Percentiles rank a stretch among this genome's conserved stretches.
Conservation (phyloP, 2,797 vertebrate species). For the Aphelocoma californica region DNA sequence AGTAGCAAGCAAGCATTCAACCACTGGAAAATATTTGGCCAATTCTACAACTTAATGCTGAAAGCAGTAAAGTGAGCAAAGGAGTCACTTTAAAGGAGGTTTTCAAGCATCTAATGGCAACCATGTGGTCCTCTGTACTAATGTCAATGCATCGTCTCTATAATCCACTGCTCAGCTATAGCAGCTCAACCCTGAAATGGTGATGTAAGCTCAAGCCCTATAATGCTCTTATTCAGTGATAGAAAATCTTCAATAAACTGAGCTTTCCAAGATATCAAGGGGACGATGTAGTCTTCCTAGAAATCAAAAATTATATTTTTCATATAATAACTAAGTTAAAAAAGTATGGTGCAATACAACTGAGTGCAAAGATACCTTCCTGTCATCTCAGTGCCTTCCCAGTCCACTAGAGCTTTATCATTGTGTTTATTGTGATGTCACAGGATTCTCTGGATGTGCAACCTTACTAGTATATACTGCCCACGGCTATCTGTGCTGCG, state of each 20-base stretch:
- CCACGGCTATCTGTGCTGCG: neutral
- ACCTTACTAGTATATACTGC: neutral
- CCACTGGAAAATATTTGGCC: conserved; percentile 4
- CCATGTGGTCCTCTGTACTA: neutral
- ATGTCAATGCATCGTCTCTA: neutral
- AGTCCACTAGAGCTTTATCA: neutral
- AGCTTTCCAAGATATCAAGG: conserved; percentile 18
- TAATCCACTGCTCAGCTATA: neutral
- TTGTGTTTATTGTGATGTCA: neutral
- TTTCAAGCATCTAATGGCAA: conserved; percentile 8
- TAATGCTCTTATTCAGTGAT: neutral
- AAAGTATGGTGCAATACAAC: neutral
- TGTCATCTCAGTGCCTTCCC: neutral
- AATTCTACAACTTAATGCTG: conserved; percentile 16
- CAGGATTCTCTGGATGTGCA: neutral
- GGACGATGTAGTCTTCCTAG: neutral
- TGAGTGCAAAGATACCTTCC: neutral
- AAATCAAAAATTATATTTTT: neutral
- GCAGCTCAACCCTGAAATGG: neutral
- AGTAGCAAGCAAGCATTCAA: neutral
- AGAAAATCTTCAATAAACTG: conserved; percentile 17
- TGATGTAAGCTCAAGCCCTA: neutral
- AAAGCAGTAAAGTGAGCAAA: neutral
- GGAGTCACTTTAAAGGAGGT: neutral
- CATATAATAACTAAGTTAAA: neutral